A percentile compares a stretch with the other conserved stretches of the same genome.
Evolutionary conservation across 2,113 vertebrate genomes (phyloP).

Genomic region (Urocynchramus pylzowi): DNA sequence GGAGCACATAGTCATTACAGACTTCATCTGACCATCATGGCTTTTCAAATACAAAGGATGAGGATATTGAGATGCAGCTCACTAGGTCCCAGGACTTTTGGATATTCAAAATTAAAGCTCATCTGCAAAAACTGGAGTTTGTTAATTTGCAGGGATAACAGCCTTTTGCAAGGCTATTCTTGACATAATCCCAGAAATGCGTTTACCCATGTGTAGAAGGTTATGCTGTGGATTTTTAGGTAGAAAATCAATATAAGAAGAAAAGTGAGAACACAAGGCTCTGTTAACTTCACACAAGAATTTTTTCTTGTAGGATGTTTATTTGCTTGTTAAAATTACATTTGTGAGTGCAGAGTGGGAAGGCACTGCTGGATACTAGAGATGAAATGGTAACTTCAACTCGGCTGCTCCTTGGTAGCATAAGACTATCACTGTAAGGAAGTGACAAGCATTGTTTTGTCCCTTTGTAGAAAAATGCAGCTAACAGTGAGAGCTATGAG

Average conservation of each 20-base stretch:
- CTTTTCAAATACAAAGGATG: background rate
- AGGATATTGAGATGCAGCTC: background rate
- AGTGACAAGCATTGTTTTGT: background rate
- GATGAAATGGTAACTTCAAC: background rate
- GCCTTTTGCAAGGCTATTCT: background rate
- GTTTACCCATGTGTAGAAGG: background rate
- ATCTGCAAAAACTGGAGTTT: background rate
- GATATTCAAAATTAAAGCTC: background rate
- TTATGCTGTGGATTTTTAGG: background rate
- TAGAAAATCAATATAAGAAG: background rate
- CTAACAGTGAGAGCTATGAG: background rate
- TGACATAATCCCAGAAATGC: background rate
- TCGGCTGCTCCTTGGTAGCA: background rate
- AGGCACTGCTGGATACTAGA: background rate
- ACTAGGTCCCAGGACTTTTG: background rate
- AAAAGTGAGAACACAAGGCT: background rate
- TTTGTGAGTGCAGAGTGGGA: background rate
- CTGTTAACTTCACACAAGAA: accelerated
- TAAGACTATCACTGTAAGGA: background rate
- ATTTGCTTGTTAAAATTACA: background rate
- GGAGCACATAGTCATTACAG: background rate
- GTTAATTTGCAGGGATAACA: background rate
- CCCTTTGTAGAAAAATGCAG: background rate
- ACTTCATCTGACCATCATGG: background rate
- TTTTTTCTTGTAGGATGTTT: background rate